A percentile compares a stretch with the other conserved stretches of the same genome.
Conservation (phyloP, 2,797 vertebrate genomes). For the Cephalopachus bancanus region DNA sequence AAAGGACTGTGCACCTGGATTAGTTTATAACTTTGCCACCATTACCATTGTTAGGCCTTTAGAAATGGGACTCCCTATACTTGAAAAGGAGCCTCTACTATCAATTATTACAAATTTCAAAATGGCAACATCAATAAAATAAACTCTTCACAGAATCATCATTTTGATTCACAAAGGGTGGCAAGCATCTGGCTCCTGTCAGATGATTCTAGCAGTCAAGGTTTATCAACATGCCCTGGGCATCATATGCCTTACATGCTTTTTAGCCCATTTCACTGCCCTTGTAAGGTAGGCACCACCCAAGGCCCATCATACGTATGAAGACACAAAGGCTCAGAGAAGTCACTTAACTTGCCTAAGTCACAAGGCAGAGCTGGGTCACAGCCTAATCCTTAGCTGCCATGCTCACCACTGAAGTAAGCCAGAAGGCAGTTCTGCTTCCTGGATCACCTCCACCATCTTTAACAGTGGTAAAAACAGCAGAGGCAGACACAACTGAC, state of each 20-base stretch:
- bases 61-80: neutral
- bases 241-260: neutral
- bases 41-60: slow-evolving; percentile 15
- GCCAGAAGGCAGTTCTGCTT: neutral
- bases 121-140: neutral
- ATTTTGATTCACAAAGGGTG: neutral
- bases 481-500: slow-evolving; percentile 57
- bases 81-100: neutral
- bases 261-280: neutral
- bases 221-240: neutral
- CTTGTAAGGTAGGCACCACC: neutral
- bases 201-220: neutral
- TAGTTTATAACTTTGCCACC: slow-evolving; percentile 7
- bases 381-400: neutral
- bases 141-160: neutral
- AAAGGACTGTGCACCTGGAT: neutral
- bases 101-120: neutral
- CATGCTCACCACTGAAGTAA: neutral
- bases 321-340: neutral
- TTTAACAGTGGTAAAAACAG: neutral
- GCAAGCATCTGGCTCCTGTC: neutral
- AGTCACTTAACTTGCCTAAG: neutral
- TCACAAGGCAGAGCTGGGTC: neutral
- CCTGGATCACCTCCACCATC: neutral
- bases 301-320: neutral